Conservation (phyloP, 2,113 vertebrate genomes). For the Dicerorhinus sumatrensis region DNA sequence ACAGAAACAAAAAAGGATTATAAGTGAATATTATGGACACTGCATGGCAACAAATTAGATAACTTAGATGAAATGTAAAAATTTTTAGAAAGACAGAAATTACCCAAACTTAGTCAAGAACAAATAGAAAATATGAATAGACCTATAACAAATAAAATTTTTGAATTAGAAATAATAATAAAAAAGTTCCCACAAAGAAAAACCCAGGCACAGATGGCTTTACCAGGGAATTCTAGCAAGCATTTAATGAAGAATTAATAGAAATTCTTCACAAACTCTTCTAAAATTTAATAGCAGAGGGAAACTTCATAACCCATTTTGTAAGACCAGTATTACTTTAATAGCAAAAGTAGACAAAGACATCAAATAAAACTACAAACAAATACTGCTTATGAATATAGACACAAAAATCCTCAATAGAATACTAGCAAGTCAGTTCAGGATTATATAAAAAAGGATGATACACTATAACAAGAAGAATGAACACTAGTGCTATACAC, state of each 20-base stretch:
- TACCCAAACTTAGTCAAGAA: not conserved
- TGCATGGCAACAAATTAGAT: not conserved
- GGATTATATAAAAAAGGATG: not conserved
- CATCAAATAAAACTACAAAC: not conserved
- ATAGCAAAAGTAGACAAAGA: not conserved
- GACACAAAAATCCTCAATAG: not conserved
- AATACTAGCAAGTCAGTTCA: not conserved
- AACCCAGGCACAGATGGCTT: not conserved
- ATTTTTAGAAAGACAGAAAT: not conserved
- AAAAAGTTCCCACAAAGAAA: not conserved
- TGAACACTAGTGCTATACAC: too few species aligned
- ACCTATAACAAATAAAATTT: not conserved
- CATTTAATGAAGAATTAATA: not conserved
- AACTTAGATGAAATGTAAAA: not conserved
- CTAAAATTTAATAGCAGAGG: not conserved
- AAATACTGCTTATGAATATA: not conserved
- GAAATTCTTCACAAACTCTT: not conserved
- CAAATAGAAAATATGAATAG: not conserved
- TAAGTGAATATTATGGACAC: not conserved
- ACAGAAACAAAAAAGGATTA: not conserved
- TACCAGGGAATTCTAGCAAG: not conserved
- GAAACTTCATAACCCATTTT: not conserved
- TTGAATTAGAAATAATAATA: not conserved
- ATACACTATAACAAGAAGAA: not conserved
- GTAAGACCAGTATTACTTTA: not conserved